phyloP scores from a whole-genome alignment of 2,797 vertebrate species.

The Trachops cirrhosus region DNA sequence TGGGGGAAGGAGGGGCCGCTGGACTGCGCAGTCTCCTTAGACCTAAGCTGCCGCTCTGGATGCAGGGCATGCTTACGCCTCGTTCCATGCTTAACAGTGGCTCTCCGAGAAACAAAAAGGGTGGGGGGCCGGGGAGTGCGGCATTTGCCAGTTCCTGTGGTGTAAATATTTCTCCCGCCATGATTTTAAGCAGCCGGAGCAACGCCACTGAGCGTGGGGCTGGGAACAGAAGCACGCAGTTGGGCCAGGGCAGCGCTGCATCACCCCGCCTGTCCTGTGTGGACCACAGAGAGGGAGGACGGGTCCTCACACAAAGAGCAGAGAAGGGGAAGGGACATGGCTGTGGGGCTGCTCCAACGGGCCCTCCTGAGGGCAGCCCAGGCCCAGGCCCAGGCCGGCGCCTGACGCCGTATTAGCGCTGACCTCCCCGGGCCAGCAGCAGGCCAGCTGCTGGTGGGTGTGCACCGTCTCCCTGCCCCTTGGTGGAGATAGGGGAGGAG shows the following conservation, averaged over 20 bases:
- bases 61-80: neutral
- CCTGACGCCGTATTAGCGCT: rapidly evolving
- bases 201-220: rapidly evolving
- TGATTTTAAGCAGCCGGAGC: neutral
- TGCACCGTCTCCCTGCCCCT: neutral
- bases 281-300: rapidly evolving
- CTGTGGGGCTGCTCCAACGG: neutral
- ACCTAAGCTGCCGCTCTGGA: neutral
- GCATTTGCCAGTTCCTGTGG: neutral
- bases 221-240: rapidly evolving
- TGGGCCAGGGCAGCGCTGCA: rapidly evolving
- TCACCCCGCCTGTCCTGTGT: rapidly evolving
- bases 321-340: neutral
- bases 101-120: neutral
- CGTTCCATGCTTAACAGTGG: too few relatives aligned
- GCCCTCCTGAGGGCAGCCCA: neutral
- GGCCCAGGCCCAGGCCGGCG: neutral
- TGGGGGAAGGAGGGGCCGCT: rapidly evolving
- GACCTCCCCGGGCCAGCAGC: neutral
- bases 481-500: neutral
- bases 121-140: rapidly evolving
- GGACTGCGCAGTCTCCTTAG: rapidly evolving
- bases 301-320: neutral
- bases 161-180: neutral
- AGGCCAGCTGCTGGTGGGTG: neutral